Conservation (phyloP, 2,113 vertebrate genomes). For the Psittacus erithacus region DNA sequence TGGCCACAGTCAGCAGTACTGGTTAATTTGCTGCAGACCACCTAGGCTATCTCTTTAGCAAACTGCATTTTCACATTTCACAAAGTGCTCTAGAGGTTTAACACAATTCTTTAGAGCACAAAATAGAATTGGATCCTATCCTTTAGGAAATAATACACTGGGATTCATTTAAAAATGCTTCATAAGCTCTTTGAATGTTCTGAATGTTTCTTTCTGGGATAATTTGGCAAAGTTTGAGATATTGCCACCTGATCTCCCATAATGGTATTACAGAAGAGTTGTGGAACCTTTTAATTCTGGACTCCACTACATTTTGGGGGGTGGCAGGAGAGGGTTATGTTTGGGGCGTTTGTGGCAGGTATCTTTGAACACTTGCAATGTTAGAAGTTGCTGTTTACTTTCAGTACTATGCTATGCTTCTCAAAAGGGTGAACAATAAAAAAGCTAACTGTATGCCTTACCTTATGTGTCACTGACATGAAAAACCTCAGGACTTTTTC, state of each 20-base stretch:
- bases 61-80: constrained; percentile 26
- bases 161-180: neutral
- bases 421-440: neutral
- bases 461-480: constrained; percentile 18
- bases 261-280: neutral
- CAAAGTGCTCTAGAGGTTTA: constrained; percentile 3
- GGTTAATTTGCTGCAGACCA: constrained; percentile 49
- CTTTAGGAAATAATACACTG: neutral
- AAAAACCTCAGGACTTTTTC: constrained; percentile 40
- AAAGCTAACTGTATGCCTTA: neutral
- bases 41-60: constrained; percentile 42
- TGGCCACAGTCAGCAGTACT: constrained; percentile 33
- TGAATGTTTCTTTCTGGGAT: neutral
- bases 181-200: neutral
- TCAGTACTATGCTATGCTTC: constrained; percentile 17
- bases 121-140: neutral
- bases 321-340: neutral
- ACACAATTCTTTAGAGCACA: constrained; percentile 17
- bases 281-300: neutral
- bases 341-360: neutral
- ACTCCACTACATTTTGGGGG: neutral
- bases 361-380: constrained; percentile 8
- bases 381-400: constrained; percentile 45
- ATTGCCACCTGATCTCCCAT: neutral
- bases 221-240: neutral